Percentiles rank a stretch among this genome's conserved stretches.
Evolutionary conservation across 2,888 invertebrate species (phyloP).

Genomic region (Melanotus villosus): DNA sequence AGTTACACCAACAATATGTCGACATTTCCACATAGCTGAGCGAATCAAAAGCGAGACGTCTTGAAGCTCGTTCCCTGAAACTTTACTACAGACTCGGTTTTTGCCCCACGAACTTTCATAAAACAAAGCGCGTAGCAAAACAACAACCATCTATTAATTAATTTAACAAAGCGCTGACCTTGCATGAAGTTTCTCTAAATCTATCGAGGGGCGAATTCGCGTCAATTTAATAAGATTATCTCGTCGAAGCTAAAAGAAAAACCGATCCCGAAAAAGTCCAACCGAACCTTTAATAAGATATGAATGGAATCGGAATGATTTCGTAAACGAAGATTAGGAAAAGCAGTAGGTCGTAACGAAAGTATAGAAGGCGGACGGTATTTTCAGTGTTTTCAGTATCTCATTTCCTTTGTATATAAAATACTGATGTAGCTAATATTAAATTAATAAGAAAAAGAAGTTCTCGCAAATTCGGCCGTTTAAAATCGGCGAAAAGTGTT

Average conservation of each 20-base stretch:
- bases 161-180: too few relatives aligned
- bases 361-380: too few relatives aligned
- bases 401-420: slow-evolving; percentile 16
- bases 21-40: slow-evolving; percentile 29
- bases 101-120: neutral
- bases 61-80: slow-evolving; percentile 7
- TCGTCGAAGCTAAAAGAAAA: neutral
- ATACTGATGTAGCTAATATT: slow-evolving; percentile 14
- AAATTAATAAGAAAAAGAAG: slow-evolving; percentile 18
- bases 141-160: slow-evolving; percentile 9
- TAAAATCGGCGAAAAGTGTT: neutral
- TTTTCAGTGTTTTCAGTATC: slow-evolving; percentile 17
- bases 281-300: slow-evolving; percentile 22
- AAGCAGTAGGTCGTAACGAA: neutral
- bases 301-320: slow-evolving; percentile 19
- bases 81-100: too few relatives aligned
- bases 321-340: slow-evolving; percentile 4
- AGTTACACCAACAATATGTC: slow-evolving; percentile 34
- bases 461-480: neutral
- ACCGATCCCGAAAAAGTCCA: neutral
- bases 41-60: slow-evolving; percentile 11
- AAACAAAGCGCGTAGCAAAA: neutral
- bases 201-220: neutral
- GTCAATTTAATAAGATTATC: slow-evolving; percentile 10
- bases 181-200: neutral